Base-by-base conservation (phyloP, 35 echinoderm and acorn worm species). In the Heliocidaris tuberculata region DNA sequence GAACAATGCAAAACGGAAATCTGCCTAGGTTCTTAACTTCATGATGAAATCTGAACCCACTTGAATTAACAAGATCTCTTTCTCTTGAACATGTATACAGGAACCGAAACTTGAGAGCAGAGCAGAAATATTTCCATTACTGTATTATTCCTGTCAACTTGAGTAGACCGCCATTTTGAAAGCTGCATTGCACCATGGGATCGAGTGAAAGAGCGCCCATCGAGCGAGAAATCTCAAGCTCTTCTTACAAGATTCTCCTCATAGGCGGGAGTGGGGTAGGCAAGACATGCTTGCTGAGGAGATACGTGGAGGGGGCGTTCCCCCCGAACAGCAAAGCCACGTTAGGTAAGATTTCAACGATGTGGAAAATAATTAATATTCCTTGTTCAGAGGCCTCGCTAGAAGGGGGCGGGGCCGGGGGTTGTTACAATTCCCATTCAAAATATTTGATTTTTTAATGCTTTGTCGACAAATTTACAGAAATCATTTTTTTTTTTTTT, bases 211-310 rank as follows among this genome's bases (percentile, higher is more conserved):
- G 21, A 48, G 50, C 47, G 13, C 12, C 48, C 91, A 13, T 59
- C 48, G 29, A 93, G 31, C 3, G 49, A n/a, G 52, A 65, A 30
- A 48, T 47, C 30, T 50, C 31, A 21, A 85, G 88, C 86, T 85
- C 47, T 9, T 93, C 96, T 1, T 95, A 96, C 65, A 98, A 98
- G 90, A 93, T 97, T 31, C 93, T 98, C 9, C 70, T 98, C 2
- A 96, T 98, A n/a, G 97, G 97, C 13, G 97, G 95, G 5, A 88
- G 96, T 49, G 94, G 96, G 27, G 97, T 98, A 47, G 97, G 97
- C 0, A 98, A 98, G 93, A 98, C 97, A 15, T 97, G 97, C 52
- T 94, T 98, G 31, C 88, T 98, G 0, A 93, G 94, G 65, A 31
- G 97, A 32, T 98, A 96, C 50, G 96, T 97, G 12, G 97, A 98